Percentiles rank a stretch among this genome's conserved stretches.
These are phyloP conservation scores for Pissodes strobi DNA, from an alignment of 1,140 invertebrate genomes.

Conservation along the genomic window DNA sequence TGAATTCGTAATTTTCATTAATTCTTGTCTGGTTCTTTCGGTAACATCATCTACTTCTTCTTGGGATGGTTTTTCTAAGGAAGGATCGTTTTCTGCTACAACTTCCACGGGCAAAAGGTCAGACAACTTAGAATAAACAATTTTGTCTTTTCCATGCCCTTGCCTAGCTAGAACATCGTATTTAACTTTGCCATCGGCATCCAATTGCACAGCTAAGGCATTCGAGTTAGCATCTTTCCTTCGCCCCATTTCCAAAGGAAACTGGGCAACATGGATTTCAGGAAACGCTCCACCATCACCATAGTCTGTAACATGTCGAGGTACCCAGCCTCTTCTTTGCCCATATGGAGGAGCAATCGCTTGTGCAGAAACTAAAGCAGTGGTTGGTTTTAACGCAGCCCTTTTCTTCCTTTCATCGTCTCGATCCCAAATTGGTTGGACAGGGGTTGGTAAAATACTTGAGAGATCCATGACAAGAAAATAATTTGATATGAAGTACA, in stretches of 20 bases:
- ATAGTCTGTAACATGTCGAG: slow-evolving; percentile 81
- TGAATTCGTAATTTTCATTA: slow-evolving; percentile 86
- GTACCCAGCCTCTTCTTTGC: slow-evolving; percentile 92
- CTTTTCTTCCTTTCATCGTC: slow-evolving; percentile 79
- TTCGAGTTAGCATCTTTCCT: slow-evolving; percentile 80
- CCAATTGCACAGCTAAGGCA: slow-evolving; percentile 91
- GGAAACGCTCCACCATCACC: slow-evolving; percentile 98
- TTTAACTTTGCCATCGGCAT: slow-evolving; percentile 93
- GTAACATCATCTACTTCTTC: slow-evolving; percentile 87
- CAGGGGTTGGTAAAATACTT: slow-evolving; percentile 81
- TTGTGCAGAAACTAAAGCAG: slow-evolving; percentile 78
- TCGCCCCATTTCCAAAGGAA: slow-evolving; percentile 87
- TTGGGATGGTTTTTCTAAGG: slow-evolving; percentile 80
- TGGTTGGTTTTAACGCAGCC: slow-evolving; percentile 63
- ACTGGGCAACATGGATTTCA: slow-evolving; percentile 96
- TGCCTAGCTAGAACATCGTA: slow-evolving; percentile 95
- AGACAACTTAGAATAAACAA: slow-evolving; percentile 93
- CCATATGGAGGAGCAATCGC: slow-evolving; percentile 95
- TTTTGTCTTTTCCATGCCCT: slow-evolving; percentile 96
- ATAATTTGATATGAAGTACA: too few relatives aligned
- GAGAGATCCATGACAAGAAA: slow-evolving; percentile 36
- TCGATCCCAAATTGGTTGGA: slow-evolving; percentile 82
- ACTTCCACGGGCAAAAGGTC: slow-evolving; percentile 95
- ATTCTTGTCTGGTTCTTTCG: slow-evolving; percentile 79
- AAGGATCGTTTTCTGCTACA: slow-evolving; percentile 87